These are phyloP conservation scores for Thecocarcelia acutangulata DNA, from an alignment of 2,888 invertebrate genomes.

Conservation along the genomic window DNA sequence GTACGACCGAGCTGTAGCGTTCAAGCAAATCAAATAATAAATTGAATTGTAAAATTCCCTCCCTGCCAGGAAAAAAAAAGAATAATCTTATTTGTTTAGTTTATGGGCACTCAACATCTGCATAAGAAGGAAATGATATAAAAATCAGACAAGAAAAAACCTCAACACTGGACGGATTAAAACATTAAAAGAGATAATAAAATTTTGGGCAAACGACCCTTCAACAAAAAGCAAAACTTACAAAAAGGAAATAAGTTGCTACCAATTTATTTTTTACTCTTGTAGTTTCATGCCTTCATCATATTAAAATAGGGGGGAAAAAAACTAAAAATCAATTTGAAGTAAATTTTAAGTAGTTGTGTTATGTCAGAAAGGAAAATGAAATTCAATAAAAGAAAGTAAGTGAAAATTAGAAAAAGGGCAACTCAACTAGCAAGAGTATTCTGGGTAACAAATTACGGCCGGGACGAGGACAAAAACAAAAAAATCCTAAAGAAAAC, in stretches of 20 bases:
- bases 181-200: slow-evolving; percentile 45
- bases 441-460: not conserved
- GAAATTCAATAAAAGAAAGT: not conserved
- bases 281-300: not conserved
- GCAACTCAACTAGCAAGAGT: not conserved
- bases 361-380: not conserved
- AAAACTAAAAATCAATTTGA: slow-evolving; percentile 48
- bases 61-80: slow-evolving; percentile 2
- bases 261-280: not conserved
- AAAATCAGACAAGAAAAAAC: slow-evolving; percentile 35
- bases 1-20: not conserved
- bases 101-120: slow-evolving; percentile 54
- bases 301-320: not conserved
- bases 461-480: not conserved
- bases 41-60: slow-evolving; percentile 25
- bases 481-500: not conserved
- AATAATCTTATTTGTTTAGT: slow-evolving; percentile 6
- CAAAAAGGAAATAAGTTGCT: not conserved
- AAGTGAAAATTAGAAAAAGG: not conserved
- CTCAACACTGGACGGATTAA: slow-evolving; percentile 33
- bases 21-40: slow-evolving; percentile 36
- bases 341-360: slow-evolving; percentile 55
- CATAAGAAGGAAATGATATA: slow-evolving; percentile 40
- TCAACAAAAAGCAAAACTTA: not conserved
- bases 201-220: slow-evolving; percentile 4